Base-by-base conservation (phyloP, 1,140 invertebrate genomes). In the Whitmania pigra region DNA sequence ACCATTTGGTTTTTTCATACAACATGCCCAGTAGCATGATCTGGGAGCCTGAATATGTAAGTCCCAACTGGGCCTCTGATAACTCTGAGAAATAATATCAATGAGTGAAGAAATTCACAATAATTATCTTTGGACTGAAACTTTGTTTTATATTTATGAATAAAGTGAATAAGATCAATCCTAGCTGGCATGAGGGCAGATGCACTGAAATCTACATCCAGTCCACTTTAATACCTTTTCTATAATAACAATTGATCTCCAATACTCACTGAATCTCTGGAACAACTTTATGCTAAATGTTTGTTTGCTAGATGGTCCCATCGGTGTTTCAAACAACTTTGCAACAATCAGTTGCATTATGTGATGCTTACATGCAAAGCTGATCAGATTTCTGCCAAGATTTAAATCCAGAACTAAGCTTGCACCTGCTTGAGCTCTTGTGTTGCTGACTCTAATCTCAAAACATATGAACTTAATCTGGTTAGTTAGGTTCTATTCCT, bases 241-340 rank as follows among this genome's bases (percentile, higher is more conserved):
- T 22, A n/a, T n/a, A n/a, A n/a, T 15, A n/a, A 6, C 27, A 67
- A 67, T 5, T 29, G 63, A 67, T 2, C 2, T 67, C 63, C 63
- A 67, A 27, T 67, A 22, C 25, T 67, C 20, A 18, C 63, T 20
- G 25, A 67, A 67, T 27, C 63, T 18, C 25, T 67, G 63, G 25
- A 67, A 67, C 63, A 67, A 27, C 25, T 67, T 67, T 18, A n/a
- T n/a, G n/a, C n/a, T n/a, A n/a, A n/a, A 67, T 67, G 20, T 67
- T 67, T 27, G 63, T 3, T 67, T 20, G n/a, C 63, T 2, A 67
- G 63, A 22, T 27, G 63, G 63, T 18, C 17, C 63, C 63, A 67
- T 67, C 63, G 25, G 63, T 67, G 63, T 67, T 29, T 67, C 63
- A 67, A 67, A 67, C 17, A 67, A 3, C 11, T 67, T 67, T 2